phyloP scores from a whole-genome alignment of 2,888 invertebrate species.

The Drosophila neonasuta region DNA sequence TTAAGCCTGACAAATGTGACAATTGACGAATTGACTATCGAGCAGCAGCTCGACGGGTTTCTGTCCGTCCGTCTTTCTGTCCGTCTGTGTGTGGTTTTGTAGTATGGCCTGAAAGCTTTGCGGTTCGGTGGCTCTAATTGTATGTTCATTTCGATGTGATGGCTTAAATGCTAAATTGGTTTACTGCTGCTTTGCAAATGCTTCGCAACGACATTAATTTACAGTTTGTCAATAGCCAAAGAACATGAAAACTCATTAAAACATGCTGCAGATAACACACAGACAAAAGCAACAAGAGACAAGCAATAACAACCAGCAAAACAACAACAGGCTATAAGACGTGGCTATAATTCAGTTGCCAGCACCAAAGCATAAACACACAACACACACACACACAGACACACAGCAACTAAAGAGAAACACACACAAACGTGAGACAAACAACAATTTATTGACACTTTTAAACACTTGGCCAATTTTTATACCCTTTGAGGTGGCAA shows the following conservation, averaged over 20 bases:
- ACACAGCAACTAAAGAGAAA: background rate
- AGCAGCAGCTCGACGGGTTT: background rate
- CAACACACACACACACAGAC: conserved; percentile 9
- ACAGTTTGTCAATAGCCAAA: conserved; percentile 65
- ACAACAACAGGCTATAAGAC: conserved; percentile 36
- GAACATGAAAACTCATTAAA: conserved; percentile 66
- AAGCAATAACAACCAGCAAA: conserved; percentile 14
- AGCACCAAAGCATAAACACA: conserved; percentile 23
- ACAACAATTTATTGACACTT: conserved; percentile 64
- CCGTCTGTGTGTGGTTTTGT: conserved; percentile 19
- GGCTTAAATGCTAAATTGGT: conserved; percentile 64
- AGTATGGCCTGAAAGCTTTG: conserved; percentile 25
- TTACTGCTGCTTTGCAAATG: conserved; percentile 52
- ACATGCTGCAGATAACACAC: conserved; percentile 54
- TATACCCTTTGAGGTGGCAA: conserved; percentile 31
- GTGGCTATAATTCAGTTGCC: conserved; percentile 58
- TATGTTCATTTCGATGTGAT: conserved; percentile 29
- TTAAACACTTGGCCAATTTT: conserved; percentile 53
- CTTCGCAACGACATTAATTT: conserved; percentile 66
- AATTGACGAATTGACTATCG: conserved; percentile 67
- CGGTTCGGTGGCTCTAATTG: conserved; percentile 42
- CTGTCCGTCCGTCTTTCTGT: conserved; percentile 1
- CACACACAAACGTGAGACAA: conserved; percentile 41
- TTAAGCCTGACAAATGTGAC: conserved; percentile 72
- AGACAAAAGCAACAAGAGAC: conserved; percentile 15